A percentile compares a stretch with the other conserved stretches of the same genome.
These are phyloP conservation scores for Astropecten irregularis DNA, from an alignment of 53 echinoderm and acorn worm genomes.

Conservation along the genomic window DNA sequence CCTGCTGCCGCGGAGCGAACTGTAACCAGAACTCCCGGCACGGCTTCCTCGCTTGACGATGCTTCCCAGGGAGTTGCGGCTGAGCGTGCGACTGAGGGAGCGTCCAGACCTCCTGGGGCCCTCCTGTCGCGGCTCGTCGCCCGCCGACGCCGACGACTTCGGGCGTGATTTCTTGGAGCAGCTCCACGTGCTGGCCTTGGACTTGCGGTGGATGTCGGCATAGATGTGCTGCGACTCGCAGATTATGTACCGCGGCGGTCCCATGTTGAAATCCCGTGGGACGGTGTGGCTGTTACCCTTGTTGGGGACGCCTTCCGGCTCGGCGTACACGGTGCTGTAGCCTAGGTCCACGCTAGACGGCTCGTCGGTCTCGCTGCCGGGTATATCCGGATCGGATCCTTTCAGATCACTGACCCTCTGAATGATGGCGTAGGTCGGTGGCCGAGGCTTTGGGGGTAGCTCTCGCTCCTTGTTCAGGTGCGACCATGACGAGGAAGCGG, in stretches of 20 bases:
- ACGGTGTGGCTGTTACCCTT: constrained; percentile 11
- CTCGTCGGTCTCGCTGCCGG: background rate
- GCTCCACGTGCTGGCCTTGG: constrained; percentile 39
- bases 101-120: background rate
- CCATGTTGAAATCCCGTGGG: constrained; percentile 34
- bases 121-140: background rate
- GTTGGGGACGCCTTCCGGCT: background rate
- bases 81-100: background rate
- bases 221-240: constrained; percentile 51
- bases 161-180: constrained; percentile 6
- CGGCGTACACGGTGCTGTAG: constrained; percentile 38
- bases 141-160: background rate
- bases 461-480: background rate
- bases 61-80: constrained; percentile 31
- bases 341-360: background rate
- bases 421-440: constrained; percentile 48
- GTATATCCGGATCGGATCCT: background rate
- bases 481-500: background rate
- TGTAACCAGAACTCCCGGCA: constrained; percentile 38
- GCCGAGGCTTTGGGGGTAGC: constrained; percentile 23
- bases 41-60: constrained; percentile 16
- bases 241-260: constrained; percentile 35
- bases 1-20: constrained; percentile 24
- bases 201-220: constrained; percentile 46
- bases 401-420: background rate